phyloP scores from a whole-genome alignment of 2,797 vertebrate species.

The Macroramphosus scolopax region DNA sequence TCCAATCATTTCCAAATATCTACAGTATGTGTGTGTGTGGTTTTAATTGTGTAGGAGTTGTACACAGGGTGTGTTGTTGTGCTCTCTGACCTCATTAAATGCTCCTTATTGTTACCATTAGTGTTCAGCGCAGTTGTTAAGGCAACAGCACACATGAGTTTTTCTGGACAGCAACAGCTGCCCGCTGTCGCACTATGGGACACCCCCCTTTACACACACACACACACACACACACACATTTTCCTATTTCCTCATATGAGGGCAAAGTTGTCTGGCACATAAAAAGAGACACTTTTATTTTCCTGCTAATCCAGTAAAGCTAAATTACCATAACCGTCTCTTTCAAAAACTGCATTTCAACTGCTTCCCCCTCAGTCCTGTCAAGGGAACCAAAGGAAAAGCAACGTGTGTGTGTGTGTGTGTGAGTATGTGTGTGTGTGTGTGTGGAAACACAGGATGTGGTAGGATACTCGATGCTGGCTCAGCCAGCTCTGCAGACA shows the following conservation, averaged over 20 bases:
- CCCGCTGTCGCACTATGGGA: conserved; percentile 41
- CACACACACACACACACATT: conserved; percentile 6
- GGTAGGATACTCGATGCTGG: conserved; percentile 72
- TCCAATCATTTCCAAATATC: too few species aligned
- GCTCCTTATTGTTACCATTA: too few species aligned
- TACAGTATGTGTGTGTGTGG: conserved; percentile 12
- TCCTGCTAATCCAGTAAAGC: conserved; percentile 59
- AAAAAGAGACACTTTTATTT: conserved; percentile 49
- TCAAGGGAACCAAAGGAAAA: conserved; percentile 40
- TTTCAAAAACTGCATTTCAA: conserved; percentile 57
- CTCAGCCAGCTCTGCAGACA: conserved; percentile 67
- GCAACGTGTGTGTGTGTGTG: conserved; percentile 32
- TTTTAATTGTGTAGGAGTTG: not conserved
- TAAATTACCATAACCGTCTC: conserved; percentile 59
- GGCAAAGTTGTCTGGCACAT: conserved; percentile 50
- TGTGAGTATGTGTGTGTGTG: too few species aligned
- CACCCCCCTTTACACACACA: conserved; percentile 30
- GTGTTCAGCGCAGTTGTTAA: too few species aligned
- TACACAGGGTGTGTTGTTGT: conserved; percentile 14
- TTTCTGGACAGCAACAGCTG: conserved; percentile 59
- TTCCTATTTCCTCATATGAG: conserved; percentile 28
- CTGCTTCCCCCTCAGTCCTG: conserved; percentile 46
- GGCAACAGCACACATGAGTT: conserved; percentile 39
- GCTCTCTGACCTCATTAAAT: conserved; percentile 43
- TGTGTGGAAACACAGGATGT: conserved; percentile 73